These are phyloP conservation scores for Lamprotornis superbus DNA, from an alignment of 2,113 vertebrate genomes.

Conservation along the genomic window DNA sequence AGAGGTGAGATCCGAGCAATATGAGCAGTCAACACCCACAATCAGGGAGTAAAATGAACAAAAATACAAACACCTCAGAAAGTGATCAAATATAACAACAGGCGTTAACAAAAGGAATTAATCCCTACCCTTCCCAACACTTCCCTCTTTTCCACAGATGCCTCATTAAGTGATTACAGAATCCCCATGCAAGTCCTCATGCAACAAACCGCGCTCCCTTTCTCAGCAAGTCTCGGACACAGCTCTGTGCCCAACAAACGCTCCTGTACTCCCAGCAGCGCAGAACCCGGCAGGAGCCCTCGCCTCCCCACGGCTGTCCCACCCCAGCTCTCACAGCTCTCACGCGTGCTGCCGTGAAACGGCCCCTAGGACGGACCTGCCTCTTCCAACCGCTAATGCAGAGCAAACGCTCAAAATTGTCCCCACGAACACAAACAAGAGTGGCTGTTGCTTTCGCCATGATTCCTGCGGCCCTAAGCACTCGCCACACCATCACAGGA, in stretches of 20 bases:
- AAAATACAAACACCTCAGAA: neutral
- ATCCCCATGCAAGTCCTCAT: neutral
- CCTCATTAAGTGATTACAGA: neutral
- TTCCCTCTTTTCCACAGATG: neutral
- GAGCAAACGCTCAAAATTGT: neutral
- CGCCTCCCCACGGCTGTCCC: neutral
- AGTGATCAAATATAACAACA: neutral
- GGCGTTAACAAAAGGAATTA: neutral
- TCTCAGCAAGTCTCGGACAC: neutral
- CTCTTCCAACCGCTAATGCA: neutral
- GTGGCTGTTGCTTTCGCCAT: fast-evolving
- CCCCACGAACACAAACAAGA: neutral
- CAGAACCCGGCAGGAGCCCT: neutral
- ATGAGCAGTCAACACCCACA: neutral
- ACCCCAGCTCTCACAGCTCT: neutral
- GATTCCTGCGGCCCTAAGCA: neutral
- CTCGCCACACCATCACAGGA: neutral
- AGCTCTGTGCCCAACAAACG: neutral
- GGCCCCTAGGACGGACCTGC: neutral
- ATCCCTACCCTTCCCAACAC: neutral
- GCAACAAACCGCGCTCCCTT: neutral
- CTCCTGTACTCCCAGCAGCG: neutral
- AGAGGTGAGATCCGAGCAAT: neutral
- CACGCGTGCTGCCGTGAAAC: neutral
- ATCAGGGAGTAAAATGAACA: neutral